Evolutionary conservation across 2,888 invertebrate genomes (phyloP).

Genomic region (Operophtera brumata): DNA sequence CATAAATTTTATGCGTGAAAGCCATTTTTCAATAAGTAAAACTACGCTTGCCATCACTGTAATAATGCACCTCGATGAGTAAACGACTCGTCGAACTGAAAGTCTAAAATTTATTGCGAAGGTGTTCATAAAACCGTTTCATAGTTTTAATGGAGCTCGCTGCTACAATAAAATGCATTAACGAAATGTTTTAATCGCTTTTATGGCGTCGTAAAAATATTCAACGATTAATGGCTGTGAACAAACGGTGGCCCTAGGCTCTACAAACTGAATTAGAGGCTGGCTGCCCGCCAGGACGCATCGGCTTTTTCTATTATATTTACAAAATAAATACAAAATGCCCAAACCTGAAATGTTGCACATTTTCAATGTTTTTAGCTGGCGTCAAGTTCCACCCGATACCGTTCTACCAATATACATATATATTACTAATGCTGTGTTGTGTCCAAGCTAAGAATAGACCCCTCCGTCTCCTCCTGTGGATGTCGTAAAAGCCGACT

Average conservation of each 20-base stretch:
- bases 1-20: no score
- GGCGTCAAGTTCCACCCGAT: no score
- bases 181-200: conserved; percentile 51
- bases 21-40: background rate
- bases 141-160: conserved; percentile 33
- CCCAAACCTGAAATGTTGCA: background rate
- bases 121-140: conserved; percentile 19
- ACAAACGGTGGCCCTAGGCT: conserved; percentile 47
- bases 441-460: no score
- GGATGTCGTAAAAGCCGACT: no score
- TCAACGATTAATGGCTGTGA: conserved; percentile 41
- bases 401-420: no score
- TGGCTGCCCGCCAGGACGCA: conserved; percentile 55
- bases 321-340: conserved; percentile 12
- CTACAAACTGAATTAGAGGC: conserved; percentile 60
- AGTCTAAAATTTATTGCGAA: conserved; percentile 3
- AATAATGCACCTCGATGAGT: background rate
- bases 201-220: conserved; percentile 55
- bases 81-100: background rate
- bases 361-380: no score
- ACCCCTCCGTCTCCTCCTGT: no score
- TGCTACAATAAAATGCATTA: conserved; percentile 50
- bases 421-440: no score
- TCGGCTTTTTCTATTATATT: conserved; percentile 16
- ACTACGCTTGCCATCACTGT: background rate